Base-by-base conservation (phyloP, 2,888 invertebrate genomes). In the Uropetala carovei region DNA sequence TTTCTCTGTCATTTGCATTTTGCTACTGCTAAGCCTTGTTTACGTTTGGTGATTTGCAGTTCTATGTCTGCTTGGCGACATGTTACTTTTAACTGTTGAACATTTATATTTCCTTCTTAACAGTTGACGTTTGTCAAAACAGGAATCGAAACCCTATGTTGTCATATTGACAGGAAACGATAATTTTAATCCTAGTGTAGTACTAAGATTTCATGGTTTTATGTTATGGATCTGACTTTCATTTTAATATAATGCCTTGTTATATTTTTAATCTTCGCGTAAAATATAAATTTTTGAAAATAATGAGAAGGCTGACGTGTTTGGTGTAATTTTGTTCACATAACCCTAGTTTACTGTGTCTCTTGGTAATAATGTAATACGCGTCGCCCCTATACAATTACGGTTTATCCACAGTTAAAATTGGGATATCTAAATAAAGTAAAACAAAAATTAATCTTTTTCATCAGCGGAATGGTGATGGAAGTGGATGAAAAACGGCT, bases 401-500 rank as follows among this genome's bases (percentile, higher is more conserved):
- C 13, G 7, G 7, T 64, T 64, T 64, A 18, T 64, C 43, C 43
- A 83, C 5, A n/a, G 56, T 16, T 68, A 18, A 68, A 64, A 13
- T 75, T 75, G 2, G 75, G 3, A 27, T 11, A 56, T 64, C 8
- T n/a, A 2, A 16, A 56, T n/a, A 64, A 18, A 13, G 7, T 82
- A 43, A 22, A 16, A 56, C 56, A 5, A 11, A 5, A 43, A 2
- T 5, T 60, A 59, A 64, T n/a, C 10, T 60, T 89, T 68, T 27
- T 43, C 64, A 64, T 68, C 43, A 89, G 89, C 89, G 89, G 89
- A 64, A 89, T 89, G 89, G 89, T 89, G 64, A 89, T 89, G 89
- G 89, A 89, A 89, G 89, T 89, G 89, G 89, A 89, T 89, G 89
- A 89, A 89, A 89, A 89, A 89, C 89, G 89, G 89, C 89, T 89